Evolutionary conservation across 2,888 invertebrate genomes (phyloP).

Genomic region (Drosophila engyochracea): DNA sequence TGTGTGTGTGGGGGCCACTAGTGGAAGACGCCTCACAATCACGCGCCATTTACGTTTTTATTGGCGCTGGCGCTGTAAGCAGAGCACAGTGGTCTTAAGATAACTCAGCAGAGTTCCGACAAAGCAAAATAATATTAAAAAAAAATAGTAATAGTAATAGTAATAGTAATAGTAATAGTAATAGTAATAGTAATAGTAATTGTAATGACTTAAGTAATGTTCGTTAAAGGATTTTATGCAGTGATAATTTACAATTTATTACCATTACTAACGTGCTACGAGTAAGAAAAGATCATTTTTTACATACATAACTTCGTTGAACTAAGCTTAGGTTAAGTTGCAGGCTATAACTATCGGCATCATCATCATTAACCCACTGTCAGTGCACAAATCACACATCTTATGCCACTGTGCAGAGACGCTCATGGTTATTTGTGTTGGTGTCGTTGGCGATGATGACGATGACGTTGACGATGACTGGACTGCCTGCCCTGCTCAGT

Average conservation of each 20-base stretch:
- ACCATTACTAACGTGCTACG: not conserved
- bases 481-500: slow-evolving; percentile 57
- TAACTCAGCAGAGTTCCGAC: not conserved
- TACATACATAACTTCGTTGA: not conserved
- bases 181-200: not conserved
- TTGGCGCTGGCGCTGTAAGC: slow-evolving; percentile 71
- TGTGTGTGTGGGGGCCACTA: slow-evolving; percentile 43
- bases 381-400: not conserved
- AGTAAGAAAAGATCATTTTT: not conserved
- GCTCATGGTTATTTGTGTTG: slow-evolving; percentile 53
- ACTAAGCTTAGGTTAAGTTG: not conserved
- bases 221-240: not conserved
- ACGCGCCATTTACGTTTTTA: slow-evolving; percentile 79
- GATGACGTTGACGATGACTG: slow-evolving; percentile 61
- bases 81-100: slow-evolving; percentile 50
- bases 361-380: not conserved
- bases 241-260: not conserved
- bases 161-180: not conserved
- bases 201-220: not conserved
- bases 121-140: not conserved
- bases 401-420: slow-evolving; percentile 43
- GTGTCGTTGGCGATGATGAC: slow-evolving; percentile 50
- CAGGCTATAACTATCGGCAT: not conserved
- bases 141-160: not conserved
- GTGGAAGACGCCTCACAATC: slow-evolving; percentile 75